Conservation (phyloP, 1,140 invertebrate genomes). For the Solenopsis invicta region DNA sequence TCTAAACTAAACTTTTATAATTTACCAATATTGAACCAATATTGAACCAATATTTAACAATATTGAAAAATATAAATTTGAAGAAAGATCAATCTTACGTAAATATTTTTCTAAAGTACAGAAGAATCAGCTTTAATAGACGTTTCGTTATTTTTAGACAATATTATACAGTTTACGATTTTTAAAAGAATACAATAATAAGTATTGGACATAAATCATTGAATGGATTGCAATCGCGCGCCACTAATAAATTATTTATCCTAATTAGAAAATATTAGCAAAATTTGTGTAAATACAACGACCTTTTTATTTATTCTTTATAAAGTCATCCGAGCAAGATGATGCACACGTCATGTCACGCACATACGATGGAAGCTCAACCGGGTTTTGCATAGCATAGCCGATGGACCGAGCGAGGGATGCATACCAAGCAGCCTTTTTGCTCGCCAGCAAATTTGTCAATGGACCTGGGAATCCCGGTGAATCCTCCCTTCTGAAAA, state of each 20-base stretch:
- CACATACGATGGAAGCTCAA: conserved; percentile 57
- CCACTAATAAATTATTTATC: background rate
- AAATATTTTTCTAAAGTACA: background rate
- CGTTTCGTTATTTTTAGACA: background rate
- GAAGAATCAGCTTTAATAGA: background rate
- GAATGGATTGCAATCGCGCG: background rate
- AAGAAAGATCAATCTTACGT: background rate
- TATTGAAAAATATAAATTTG: conserved; percentile 3
- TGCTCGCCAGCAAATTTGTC: conserved; percentile 77
- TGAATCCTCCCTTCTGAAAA: conserved; percentile 61
- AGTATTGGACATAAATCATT: background rate
- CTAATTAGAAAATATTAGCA: background rate
- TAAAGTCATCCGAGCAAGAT: conserved; percentile 14
- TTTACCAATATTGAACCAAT: no score
- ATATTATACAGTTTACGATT: background rate
- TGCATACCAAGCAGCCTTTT: conserved; percentile 79
- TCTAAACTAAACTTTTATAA: background rate
- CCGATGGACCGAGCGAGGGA: conserved; percentile 75
- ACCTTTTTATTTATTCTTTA: background rate
- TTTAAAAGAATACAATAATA: background rate
- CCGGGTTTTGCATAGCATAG: conserved; percentile 62
- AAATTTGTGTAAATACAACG: background rate
- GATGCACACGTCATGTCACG: conserved; percentile 66
- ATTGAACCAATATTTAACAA: conserved; percentile 3
- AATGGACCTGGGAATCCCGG: conserved; percentile 70